Evolutionary conservation across 2,797 vertebrate genomes (phyloP).

Genomic region (Loris lydekkerianus): DNA sequence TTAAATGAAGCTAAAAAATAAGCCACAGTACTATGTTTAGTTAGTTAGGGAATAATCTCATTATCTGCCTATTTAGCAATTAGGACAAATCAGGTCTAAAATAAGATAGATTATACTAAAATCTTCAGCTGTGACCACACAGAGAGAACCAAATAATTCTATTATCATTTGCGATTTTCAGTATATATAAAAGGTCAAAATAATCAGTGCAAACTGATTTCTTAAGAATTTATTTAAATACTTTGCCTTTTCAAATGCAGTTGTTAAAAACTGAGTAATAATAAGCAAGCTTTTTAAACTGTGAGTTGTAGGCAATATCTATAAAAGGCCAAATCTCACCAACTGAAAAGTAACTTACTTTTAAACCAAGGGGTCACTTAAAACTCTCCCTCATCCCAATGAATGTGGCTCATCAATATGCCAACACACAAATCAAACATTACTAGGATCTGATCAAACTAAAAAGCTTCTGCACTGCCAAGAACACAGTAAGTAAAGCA

Average conservation of each 20-base stretch:
- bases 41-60: constrained; percentile 37
- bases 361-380: constrained; percentile 47
- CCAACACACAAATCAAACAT: neutral
- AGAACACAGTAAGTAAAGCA: no score
- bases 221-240: neutral
- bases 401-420: neutral
- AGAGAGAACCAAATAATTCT: constrained; percentile 62
- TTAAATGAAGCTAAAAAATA: neutral
- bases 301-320: constrained; percentile 15
- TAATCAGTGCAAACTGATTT: constrained; percentile 45
- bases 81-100: constrained; percentile 61
- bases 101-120: constrained; percentile 8
- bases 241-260: constrained; percentile 44
- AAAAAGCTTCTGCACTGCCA: no score
- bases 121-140: constrained; percentile 21
- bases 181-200: constrained; percentile 47
- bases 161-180: constrained; percentile 50
- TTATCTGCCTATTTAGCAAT: constrained; percentile 56
- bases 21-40: constrained; percentile 33
- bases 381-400: constrained; percentile 11
- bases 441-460: no score
- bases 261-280: constrained; percentile 61
- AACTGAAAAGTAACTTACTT: constrained; percentile 22
- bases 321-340: constrained; percentile 55
- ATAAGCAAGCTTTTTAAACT: constrained; percentile 60